Evolutionary conservation across 2,113 vertebrate genomes (phyloP), one percentile per base, ranked within the genome.

Genomic region (Platysteira castanea): DNA sequence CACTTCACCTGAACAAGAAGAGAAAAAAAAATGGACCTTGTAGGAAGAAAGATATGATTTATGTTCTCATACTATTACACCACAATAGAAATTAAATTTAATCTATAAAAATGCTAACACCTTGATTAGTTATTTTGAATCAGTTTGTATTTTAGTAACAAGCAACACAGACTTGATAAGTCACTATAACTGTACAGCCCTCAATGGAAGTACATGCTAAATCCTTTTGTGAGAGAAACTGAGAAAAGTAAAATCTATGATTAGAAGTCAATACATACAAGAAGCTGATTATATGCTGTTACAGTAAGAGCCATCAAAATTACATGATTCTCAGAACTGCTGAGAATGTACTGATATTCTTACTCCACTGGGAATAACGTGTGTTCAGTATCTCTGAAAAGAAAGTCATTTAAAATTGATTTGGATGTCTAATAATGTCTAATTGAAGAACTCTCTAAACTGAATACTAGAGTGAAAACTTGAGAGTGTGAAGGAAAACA

Each of bases 361-460:
- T 64, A 80, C 6, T 87, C 64, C 30, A 30, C 63, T 70, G 73
- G 60, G 87, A 91, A 30, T 70, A 91, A 46, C 0, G 1, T 73
- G 6, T 89, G 33, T 42, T 95, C 15, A 33, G 54, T 50, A 59
- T 53, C 44, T 90, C 76, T 74, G 68, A 59, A 84, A 88, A 93
- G 20, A 69, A 87, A 89, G 54, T 60, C 0, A 94, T 87, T 94
- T 68, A 82, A 90, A 92, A 95, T 92, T 89, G 80, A 94, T 93
- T 49, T 85, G n/a, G 10, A 60, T 84, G 39, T 63, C 68, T 95
- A 93, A 84, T 68, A 71, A 65, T 15, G 52, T 68, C 53, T 96
- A 95, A 73, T 39, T 91, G 56, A 94, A 83, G 53, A 92, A 90
- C 28, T 52, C 63, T 84, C 21, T 86, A 82, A 89, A 75, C 23